These are phyloP conservation scores for Gyrodactylus bullatarudis DNA, from an alignment of 1,140 invertebrate species.

Conservation along the genomic window DNA sequence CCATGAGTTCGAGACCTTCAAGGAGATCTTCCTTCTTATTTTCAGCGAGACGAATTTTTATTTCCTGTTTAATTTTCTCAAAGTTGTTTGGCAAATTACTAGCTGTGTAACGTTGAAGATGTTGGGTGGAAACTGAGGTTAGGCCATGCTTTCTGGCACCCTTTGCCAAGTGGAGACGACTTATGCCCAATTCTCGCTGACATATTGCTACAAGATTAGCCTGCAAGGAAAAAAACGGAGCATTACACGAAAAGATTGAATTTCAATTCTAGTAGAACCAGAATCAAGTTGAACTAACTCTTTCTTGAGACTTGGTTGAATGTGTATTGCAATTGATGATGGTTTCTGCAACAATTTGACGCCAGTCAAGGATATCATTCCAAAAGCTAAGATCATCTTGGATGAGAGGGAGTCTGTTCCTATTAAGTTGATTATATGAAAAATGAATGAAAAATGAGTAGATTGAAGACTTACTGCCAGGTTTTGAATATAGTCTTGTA, in stretches of 20 bases:
- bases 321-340: not conserved
- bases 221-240: not conserved
- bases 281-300: not conserved
- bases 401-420: constrained; percentile 1
- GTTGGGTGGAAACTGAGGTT: not conserved
- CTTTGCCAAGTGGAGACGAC: not conserved
- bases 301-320: not conserved
- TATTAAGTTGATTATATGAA: not conserved
- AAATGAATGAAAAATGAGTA: not conserved
- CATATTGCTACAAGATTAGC: not conserved
- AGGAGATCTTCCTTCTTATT: not conserved
- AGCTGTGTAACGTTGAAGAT: not conserved
- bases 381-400: not conserved
- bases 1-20: not conserved
- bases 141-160: not conserved
- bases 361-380: not conserved
- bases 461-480: not conserved
- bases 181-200: not conserved
- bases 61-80: not conserved
- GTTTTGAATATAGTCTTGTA: not conserved
- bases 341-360: not conserved
- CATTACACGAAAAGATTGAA: not conserved
- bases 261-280: not conserved
- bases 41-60: not conserved
- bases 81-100: not conserved